phyloP scores from a whole-genome alignment of 2,888 invertebrate species.

The Amphimallon solstitiale region DNA sequence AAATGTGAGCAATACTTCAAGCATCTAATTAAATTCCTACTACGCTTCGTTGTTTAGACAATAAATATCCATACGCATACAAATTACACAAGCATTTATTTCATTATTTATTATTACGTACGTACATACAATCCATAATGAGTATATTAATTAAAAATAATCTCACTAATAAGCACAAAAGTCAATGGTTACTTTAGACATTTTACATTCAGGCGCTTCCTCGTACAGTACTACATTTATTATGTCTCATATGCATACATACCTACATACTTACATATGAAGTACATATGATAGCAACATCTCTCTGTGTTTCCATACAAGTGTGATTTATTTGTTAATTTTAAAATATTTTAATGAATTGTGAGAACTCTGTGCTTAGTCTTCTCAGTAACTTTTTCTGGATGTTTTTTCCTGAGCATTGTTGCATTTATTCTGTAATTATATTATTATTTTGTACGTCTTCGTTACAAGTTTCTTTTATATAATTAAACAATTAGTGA shows the following conservation, averaged over 20 bases:
- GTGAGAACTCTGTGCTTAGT: constrained; percentile 11
- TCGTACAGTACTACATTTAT: constrained; percentile 10
- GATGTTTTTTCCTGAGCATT: neutral
- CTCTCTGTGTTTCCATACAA: constrained; percentile 1
- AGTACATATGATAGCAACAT: neutral
- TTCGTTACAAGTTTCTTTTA: neutral
- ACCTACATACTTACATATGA: too few relatives aligned
- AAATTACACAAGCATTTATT: constrained; percentile 26
- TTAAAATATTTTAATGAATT: constrained; percentile 21
- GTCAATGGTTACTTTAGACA: neutral
- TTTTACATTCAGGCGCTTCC: constrained; percentile 7
- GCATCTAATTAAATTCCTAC: constrained; percentile 28
- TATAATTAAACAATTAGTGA: constrained; percentile 23
- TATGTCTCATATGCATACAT: neutral
- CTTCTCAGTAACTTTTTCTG: constrained; percentile 3
- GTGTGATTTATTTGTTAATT: constrained; percentile 19
- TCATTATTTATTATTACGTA: constrained; percentile 17
- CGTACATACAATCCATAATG: constrained; percentile 3
- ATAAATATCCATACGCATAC: constrained; percentile 16
- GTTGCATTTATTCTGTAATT: constrained; percentile 19
- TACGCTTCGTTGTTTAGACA: constrained; percentile 22
- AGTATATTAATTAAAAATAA: constrained; percentile 27
- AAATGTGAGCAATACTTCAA: constrained; percentile 17
- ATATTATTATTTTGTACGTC: constrained; percentile 21
- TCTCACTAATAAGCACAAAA: constrained; percentile 27